Evolutionary conservation across 2,888 invertebrate genomes (phyloP), one percentile per base, ranked within the genome.

Genomic region (Drosophila maculinotata): DNA sequence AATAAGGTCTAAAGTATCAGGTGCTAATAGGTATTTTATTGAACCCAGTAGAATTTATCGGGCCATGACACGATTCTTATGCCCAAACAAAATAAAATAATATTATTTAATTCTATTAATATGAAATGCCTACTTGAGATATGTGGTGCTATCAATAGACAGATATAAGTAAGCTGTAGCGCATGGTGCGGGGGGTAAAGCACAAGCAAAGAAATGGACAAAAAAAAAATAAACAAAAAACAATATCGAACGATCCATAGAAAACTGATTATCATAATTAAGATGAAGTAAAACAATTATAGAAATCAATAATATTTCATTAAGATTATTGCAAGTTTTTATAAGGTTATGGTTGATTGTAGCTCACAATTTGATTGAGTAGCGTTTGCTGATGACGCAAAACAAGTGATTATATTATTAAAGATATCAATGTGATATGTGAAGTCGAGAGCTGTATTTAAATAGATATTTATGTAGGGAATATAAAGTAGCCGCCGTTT

Each of bases 111-210:
- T 74, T 63, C 69, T 69, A 72, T 56, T 56, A 56, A 59, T 69
- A 69, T 31, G 15, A 59, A 53, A 49, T 45, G 39, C 31, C 52
- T 48, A 56, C 76, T 69, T 56, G 59, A 75, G 76, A 72, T 75
- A 72, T 48, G 42, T 35, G 44, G 39, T 25, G 20, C 33, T 64
- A 64, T 72, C 56, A 70, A 52, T 12, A 23, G 3, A 8, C 45
- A 41, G 41, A 65, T 54, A 47, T 47, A 7, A 20, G 23, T 9
- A n/a, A n/a, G n/a, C n/a, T n/a, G n/a, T n/a, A n/a, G n/a, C n/a
- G n/a, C n/a, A n/a, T n/a, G n/a, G n/a, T n/a, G n/a, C 23, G 12
- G 0, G n/a, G 31, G 6, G 12, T 7, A 1, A 31, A 30, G 15
- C 28, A 8, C 9, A n/a, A 15, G 8, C 8, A 12, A 15, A 47